Evolutionary conservation across 2,888 invertebrate genomes (phyloP).

Genomic region (Drosophila prolongata): DNA sequence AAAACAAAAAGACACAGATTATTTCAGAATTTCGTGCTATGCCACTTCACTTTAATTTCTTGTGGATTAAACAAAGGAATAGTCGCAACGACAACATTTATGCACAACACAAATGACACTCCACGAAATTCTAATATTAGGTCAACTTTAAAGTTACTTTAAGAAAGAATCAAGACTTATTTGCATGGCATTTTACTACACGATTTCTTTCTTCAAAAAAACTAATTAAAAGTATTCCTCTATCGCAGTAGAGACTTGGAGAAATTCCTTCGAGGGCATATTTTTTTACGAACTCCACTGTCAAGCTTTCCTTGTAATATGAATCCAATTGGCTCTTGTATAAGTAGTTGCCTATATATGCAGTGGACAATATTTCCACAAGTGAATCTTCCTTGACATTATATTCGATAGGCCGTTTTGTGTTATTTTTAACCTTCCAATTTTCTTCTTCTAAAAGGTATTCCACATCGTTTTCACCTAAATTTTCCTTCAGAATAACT

Average conservation of each 20-base stretch:
- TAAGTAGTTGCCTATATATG: neutral
- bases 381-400: neutral
- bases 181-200: neutral
- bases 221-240: neutral
- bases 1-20: no score
- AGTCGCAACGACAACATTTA: no score
- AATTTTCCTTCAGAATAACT: neutral
- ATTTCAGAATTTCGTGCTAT: no score
- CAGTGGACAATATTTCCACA: neutral
- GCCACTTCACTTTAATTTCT: no score
- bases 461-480: neutral
- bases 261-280: neutral
- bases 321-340: neutral
- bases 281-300: neutral
- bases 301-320: neutral
- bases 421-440: neutral
- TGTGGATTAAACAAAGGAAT: no score
- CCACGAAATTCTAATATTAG: no score
- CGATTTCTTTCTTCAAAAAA: neutral
- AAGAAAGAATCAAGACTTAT: no score
- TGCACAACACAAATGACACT: no score
- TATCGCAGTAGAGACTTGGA: neutral
- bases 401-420: no score
- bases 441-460: neutral
- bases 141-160: no score